Evolutionary conservation across 2,888 invertebrate genomes (phyloP).

Genomic region (Stenolophus ochropezus): DNA sequence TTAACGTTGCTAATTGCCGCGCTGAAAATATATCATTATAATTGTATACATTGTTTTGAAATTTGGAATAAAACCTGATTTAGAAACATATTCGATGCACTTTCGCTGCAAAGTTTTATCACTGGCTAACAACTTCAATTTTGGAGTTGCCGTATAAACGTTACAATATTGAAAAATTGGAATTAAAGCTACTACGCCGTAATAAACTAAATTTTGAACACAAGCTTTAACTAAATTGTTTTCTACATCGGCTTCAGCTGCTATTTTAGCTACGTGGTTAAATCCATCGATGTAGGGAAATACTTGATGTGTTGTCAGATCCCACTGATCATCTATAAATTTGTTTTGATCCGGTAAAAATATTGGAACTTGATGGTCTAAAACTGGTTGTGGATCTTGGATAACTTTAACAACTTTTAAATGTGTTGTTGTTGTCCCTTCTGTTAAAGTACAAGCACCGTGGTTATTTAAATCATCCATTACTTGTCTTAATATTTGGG

Average conservation of each 20-base stretch:
- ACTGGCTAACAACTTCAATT: slow-evolving; percentile 73
- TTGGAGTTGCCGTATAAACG: slow-evolving; percentile 78
- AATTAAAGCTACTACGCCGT: slow-evolving; percentile 78
- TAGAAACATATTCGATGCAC: slow-evolving; percentile 73
- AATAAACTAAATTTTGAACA: slow-evolving; percentile 92
- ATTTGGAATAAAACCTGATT: slow-evolving; percentile 67
- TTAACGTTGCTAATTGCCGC: slow-evolving; percentile 74
- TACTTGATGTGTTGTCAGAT: slow-evolving; percentile 94
- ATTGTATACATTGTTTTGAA: too few species aligned
- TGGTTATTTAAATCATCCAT: slow-evolving; percentile 87
- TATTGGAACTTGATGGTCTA: slow-evolving; percentile 94
- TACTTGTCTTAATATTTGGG: slow-evolving; percentile 85
- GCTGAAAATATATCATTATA: too few species aligned
- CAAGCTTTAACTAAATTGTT: slow-evolving; percentile 95
- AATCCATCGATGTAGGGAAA: slow-evolving; percentile 93
- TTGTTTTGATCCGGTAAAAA: slow-evolving; percentile 80
- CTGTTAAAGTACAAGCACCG: slow-evolving; percentile 75
- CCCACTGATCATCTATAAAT: slow-evolving; percentile 87
- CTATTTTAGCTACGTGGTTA: slow-evolving; percentile 93
- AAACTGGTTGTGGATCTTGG: slow-evolving; percentile 86
- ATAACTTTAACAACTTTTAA: slow-evolving; percentile 90
- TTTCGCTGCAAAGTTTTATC: slow-evolving; percentile 70
- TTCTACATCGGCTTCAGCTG: slow-evolving; percentile 93
- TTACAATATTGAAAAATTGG: slow-evolving; percentile 82
- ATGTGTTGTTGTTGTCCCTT: slow-evolving; percentile 91